Evolutionary conservation across 2,888 invertebrate species (phyloP).

Genomic region (Aphrophora alni): DNA sequence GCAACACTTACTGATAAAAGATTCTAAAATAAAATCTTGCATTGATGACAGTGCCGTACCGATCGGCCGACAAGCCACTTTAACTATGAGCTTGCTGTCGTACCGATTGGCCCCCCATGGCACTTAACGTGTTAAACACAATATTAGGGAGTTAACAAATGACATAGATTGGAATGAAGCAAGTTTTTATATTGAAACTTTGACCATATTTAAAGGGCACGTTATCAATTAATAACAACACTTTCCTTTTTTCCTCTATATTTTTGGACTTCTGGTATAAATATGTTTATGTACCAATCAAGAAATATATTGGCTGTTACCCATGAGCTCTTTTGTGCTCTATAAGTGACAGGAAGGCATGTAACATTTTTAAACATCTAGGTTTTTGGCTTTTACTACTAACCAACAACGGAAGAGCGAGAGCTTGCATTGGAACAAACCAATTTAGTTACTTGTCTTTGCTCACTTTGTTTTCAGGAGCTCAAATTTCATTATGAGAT

Average conservation of each 20-base stretch:
- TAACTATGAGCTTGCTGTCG: too few species aligned
- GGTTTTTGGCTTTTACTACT: conserved; percentile 30
- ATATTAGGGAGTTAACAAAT: too few species aligned
- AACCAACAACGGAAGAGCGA: conserved; percentile 15
- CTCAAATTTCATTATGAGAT: conserved; percentile 51
- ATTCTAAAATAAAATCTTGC: too few species aligned
- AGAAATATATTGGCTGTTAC: conserved; percentile 18
- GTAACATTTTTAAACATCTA: conserved; percentile 30
- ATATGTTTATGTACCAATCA: neutral
- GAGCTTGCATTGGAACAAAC: conserved; percentile 27
- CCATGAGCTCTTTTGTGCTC: conserved; percentile 30
- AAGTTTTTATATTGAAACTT: too few species aligned
- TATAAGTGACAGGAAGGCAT: conserved; percentile 24
- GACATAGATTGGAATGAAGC: too few species aligned
- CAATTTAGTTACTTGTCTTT: conserved; percentile 48
- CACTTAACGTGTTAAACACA: too few species aligned
- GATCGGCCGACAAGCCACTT: too few species aligned
- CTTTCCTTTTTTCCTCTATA: neutral
- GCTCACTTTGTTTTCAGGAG: conserved; percentile 54
- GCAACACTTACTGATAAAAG: too few species aligned
- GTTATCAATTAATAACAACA: too few species aligned
- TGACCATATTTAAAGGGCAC: too few species aligned
- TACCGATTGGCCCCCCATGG: too few species aligned
- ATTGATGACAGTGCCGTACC: too few species aligned
- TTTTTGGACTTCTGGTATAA: neutral